Evolutionary conservation across 2,113 vertebrate species (phyloP).

Genomic region (Lophura nycthemera): DNA sequence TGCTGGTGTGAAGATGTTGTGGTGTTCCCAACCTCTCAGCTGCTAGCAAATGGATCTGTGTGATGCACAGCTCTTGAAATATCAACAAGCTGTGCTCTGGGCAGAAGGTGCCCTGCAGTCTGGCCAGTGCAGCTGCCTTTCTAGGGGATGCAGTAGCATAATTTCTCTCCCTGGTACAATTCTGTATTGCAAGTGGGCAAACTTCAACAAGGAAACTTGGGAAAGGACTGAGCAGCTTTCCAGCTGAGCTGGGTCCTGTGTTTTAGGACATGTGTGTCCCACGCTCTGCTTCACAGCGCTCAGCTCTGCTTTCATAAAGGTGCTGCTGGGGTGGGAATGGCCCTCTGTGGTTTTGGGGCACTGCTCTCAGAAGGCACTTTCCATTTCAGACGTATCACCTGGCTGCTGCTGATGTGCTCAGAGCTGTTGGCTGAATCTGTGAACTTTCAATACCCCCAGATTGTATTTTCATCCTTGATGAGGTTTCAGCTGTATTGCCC

Average conservation of each 20-base stretch:
- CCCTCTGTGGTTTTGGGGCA: not conserved
- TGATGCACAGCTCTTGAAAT: accelerated
- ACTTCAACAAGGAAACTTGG: not conserved
- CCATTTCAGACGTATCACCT: not conserved
- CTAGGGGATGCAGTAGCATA: not conserved
- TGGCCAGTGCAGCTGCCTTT: accelerated
- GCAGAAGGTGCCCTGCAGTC: not conserved
- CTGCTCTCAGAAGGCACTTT: accelerated
- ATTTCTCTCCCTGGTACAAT: accelerated
- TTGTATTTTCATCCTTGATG: not conserved
- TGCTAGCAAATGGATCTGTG: not conserved
- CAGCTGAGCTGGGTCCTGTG: not conserved
- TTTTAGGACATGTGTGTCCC: not conserved
- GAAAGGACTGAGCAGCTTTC: not conserved
- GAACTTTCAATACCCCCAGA: not conserved
- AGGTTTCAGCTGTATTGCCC: not conserved
- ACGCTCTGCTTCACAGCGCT: not conserved
- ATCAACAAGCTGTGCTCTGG: not conserved
- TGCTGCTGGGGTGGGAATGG: not conserved
- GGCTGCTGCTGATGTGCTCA: not conserved
- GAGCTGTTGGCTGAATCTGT: not conserved
- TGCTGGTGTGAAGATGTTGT: accelerated
- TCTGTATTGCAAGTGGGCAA: not conserved
- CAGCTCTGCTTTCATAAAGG: not conserved
- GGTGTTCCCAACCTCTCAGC: not conserved